Conservation (phyloP, 2,113 vertebrate genomes). For the Turdus rufiventris region DNA sequence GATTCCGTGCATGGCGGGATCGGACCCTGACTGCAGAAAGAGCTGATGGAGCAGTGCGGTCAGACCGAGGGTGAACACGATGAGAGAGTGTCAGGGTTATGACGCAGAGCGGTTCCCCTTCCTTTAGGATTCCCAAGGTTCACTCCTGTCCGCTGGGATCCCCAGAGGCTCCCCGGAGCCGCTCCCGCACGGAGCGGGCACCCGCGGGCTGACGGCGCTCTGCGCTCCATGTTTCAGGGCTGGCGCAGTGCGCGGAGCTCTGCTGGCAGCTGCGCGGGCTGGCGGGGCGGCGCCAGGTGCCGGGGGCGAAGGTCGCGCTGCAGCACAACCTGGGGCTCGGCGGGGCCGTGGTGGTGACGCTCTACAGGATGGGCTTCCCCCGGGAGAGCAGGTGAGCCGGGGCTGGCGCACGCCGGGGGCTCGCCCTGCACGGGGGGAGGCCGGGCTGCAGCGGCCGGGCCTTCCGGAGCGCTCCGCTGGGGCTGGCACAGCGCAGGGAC, state of each 20-base stretch:
- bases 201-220: background rate
- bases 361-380: conserved; percentile 89
- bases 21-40: fast-evolving
- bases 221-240: conserved; percentile 77
- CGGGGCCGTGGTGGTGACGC: conserved; percentile 85
- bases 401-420: background rate
- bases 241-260: conserved; percentile 95
- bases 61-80: fast-evolving
- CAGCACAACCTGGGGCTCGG: conserved; percentile 94
- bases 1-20: background rate
- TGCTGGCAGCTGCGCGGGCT: conserved; percentile 94
- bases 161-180: fast-evolving
- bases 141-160: background rate
- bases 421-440: background rate
- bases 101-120: background rate
- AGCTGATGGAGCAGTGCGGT: fast-evolving
- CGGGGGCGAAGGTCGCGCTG: conserved; percentile 85
- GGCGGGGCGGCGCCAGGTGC: conserved; percentile 85
- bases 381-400: conserved; percentile 41
- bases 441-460: background rate
- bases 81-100: background rate
- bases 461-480: background rate
- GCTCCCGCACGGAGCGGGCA: too few relatives aligned
- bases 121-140: too few relatives aligned
- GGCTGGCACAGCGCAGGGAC: fast-evolving